Evolutionary conservation across 2,113 vertebrate genomes (phyloP), one percentile per base, ranked within the genome.

Genomic region (Amphilophus citrinellus): DNA sequence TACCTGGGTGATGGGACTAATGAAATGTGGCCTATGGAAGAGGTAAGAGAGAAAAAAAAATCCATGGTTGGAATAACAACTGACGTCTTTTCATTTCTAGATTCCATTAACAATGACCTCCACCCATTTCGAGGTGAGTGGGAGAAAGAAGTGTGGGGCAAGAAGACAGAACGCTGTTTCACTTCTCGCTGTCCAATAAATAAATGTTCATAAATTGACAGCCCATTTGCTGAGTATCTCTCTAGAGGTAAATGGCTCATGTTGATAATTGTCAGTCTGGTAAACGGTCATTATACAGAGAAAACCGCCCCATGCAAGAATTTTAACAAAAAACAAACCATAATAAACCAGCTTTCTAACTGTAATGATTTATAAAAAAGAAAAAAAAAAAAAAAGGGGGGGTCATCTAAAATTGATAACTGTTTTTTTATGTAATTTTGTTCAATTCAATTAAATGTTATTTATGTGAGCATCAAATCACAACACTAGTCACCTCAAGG

Each of bases 1-100:
- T 91, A 92, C 88, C 86, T 91, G 39, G 56, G 75, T 92, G 92
- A 93, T 88, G 80, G 78, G 82, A 89, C 84, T 93, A 91, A 93
- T 91, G 88, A 91, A 94, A 91, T 89, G 84, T 68, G 76, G 59
- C 78, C 86, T 77, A 84, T 47, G 32, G 80, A 37, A 30, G 44
- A 56, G 77, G 79, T 37, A 71, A 30, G 17, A 35, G 17, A 18
- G 62, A 6, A 20, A 80, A 20, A 20, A 80, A 66, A 89, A 83
- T 75, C 66, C 56, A 61, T 81, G 27, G 73, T 56, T 82, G 27
- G 76, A 91, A 93, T 87, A 93, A 94, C 87, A 92, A 90, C 85
- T 89, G 61, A 66, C 22, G 22, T 71, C 58, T 79, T 86, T 91
- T 84, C 71, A 77, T 88, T 85, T 83, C 56, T 88, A 77, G 78